Evolutionary conservation across 2,888 invertebrate species (phyloP).

Genomic region (Cheiracanthium punctorium): DNA sequence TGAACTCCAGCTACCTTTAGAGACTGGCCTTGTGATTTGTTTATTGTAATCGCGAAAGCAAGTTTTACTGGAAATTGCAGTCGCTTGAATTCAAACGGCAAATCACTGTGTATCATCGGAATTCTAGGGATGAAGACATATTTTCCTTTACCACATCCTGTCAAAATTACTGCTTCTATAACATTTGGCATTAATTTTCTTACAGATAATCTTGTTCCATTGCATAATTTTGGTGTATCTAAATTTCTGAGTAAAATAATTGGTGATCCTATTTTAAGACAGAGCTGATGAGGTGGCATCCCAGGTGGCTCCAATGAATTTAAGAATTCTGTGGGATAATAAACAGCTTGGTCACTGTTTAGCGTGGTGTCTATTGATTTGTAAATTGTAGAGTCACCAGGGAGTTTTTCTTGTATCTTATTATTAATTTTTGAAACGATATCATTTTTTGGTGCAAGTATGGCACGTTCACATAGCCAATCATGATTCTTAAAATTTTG

Average conservation of each 20-base stretch:
- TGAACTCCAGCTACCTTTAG: constrained; percentile 48
- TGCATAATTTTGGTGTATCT: constrained; percentile 70
- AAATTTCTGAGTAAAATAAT: constrained; percentile 63
- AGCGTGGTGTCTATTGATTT: background rate
- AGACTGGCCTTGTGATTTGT: constrained; percentile 53
- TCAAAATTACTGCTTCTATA: constrained; percentile 70
- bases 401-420: background rate
- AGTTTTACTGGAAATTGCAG: constrained; percentile 69
- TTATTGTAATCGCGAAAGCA: constrained; percentile 70
- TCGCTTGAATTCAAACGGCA: constrained; percentile 66
- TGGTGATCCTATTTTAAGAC: constrained; percentile 47
- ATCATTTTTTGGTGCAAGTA: too few species aligned
- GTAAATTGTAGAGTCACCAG: background rate
- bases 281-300: background rate
- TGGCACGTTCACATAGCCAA: too few species aligned
- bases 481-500: too few species aligned
- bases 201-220: constrained; percentile 73
- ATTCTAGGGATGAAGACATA: constrained; percentile 71
- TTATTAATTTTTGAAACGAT: too few species aligned
- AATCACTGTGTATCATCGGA: constrained; percentile 56
- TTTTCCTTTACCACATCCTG: constrained; percentile 63
- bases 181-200: constrained; percentile 68
- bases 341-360: background rate
- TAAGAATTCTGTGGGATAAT: background rate
- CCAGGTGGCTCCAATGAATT: background rate